Conservation (phyloP, 2,888 invertebrate genomes). For the Malthinus flaveolus region DNA sequence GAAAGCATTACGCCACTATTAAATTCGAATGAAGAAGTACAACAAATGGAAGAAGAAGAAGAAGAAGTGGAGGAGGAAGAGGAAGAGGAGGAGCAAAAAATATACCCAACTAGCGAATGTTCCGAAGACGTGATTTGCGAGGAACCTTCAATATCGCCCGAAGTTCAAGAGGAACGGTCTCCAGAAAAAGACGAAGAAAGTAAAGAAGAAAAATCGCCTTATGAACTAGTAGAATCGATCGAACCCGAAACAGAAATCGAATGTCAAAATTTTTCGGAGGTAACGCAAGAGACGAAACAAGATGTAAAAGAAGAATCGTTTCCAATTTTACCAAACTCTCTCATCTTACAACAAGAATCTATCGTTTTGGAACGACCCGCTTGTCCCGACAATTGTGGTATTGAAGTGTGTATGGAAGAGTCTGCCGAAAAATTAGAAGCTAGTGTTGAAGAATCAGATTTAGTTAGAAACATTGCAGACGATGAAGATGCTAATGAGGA, state of each 20-base stretch:
- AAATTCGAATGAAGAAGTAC: not conserved
- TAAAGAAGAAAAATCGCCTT: constrained; percentile 30
- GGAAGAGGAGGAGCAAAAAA: not conserved
- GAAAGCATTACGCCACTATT: no score
- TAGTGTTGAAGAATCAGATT: constrained; percentile 53
- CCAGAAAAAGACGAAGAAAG: constrained; percentile 35
- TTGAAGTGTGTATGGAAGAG: constrained; percentile 41
- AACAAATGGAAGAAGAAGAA: constrained; percentile 4
- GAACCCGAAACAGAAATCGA: constrained; percentile 5
- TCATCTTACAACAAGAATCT: constrained; percentile 52
- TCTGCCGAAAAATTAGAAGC: constrained; percentile 51
- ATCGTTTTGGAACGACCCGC: constrained; percentile 52
- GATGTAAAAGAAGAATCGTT: constrained; percentile 9
- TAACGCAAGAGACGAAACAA: constrained; percentile 13
- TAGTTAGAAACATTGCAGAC: constrained; percentile 49
- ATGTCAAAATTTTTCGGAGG: constrained; percentile 10
- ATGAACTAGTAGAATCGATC: constrained; percentile 23
- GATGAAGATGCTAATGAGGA: constrained; percentile 65
- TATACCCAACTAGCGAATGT: not conserved
- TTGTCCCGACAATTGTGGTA: constrained; percentile 49
- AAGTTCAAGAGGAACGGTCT: not conserved
- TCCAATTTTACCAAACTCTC: constrained; percentile 47
- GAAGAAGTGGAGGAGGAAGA: not conserved
- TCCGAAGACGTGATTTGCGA: not conserved
- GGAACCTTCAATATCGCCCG: not conserved